Evolutionary conservation across 2,797 vertebrate genomes (phyloP).

Genomic region (Chelidonichthys spinosus): DNA sequence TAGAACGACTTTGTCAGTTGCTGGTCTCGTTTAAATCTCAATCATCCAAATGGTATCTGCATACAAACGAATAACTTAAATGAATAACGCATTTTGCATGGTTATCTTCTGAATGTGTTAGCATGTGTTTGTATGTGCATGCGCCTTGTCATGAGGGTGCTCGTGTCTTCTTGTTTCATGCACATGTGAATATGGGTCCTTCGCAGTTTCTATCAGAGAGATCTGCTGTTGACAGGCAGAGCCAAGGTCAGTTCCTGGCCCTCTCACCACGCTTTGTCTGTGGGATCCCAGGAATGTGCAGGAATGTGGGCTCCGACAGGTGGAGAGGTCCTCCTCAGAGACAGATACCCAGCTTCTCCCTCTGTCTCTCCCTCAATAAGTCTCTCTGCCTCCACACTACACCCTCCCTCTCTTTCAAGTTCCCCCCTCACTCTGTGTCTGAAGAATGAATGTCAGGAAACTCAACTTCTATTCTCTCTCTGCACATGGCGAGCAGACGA

Average conservation of each 20-base stretch:
- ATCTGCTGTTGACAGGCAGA: constrained; percentile 78
- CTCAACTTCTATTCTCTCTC: constrained; percentile 45
- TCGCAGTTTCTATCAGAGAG: constrained; percentile 67
- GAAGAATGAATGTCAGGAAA: constrained; percentile 70
- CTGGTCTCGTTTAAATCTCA: not conserved
- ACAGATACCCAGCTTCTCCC: constrained; percentile 46
- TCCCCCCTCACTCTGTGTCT: constrained; percentile 14
- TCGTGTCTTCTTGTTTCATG: constrained; percentile 36
- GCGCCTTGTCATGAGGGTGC: not conserved
- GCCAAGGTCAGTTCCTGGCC: constrained; percentile 76
- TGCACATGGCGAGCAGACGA: constrained; percentile 18
- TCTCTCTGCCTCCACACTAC: constrained; percentile 12
- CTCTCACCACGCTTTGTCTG: constrained; percentile 80
- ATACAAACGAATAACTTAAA: not conserved
- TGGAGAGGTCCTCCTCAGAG: constrained; percentile 66
- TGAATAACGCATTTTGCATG: too few species aligned
- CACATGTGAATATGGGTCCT: constrained; percentile 39
- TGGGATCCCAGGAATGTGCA: constrained; percentile 70
- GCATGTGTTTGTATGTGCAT: constrained; percentile 7
- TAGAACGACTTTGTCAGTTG: not conserved
- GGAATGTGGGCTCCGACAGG: constrained; percentile 76
- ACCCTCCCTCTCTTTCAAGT: constrained; percentile 25
- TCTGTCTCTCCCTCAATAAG: constrained; percentile 13
- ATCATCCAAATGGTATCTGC: not conserved
- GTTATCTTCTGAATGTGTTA: not conserved